These are phyloP conservation scores for Lepidocyrtoides sp. DNA, from an alignment of 2,888 invertebrate genomes.

Conservation along the genomic window DNA sequence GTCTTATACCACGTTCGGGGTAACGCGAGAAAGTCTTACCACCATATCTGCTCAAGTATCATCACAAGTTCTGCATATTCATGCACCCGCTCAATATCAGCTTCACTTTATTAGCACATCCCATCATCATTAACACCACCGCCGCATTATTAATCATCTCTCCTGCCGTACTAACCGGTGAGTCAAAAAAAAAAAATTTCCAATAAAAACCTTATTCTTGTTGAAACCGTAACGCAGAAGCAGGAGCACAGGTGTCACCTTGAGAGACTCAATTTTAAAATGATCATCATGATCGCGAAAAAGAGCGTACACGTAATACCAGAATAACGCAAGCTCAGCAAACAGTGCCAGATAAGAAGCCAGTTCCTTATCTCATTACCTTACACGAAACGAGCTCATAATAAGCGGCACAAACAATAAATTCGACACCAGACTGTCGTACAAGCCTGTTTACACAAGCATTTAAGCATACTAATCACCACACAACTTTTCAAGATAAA, in stretches of 20 bases:
- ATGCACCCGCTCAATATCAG: not conserved
- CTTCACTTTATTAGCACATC: not conserved
- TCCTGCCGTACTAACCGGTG: not conserved
- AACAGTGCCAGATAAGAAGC: too few species aligned
- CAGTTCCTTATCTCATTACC: too few species aligned
- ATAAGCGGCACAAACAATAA: too few species aligned
- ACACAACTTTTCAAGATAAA: constrained; percentile 18
- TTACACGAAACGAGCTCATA: too few species aligned
- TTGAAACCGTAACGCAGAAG: too few species aligned
- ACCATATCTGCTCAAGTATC: not conserved
- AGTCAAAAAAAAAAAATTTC: not conserved
- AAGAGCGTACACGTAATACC: too few species aligned
- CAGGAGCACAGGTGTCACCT: not conserved
- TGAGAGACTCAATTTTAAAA: not conserved
- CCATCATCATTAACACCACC: not conserved
- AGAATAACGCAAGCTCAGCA: too few species aligned
- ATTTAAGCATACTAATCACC: not conserved
- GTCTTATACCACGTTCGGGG: not conserved
- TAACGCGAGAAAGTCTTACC: not conserved
- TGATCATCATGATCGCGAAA: not conserved
- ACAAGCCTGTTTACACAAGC: constrained; percentile 18
- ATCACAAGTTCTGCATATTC: not conserved
- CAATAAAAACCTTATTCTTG: too few species aligned
- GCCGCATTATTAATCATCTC: too few species aligned
- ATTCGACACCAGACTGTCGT: too few species aligned